phyloP scores from a whole-genome alignment of 2,888 invertebrate species.

The Nymphalis c-album region DNA sequence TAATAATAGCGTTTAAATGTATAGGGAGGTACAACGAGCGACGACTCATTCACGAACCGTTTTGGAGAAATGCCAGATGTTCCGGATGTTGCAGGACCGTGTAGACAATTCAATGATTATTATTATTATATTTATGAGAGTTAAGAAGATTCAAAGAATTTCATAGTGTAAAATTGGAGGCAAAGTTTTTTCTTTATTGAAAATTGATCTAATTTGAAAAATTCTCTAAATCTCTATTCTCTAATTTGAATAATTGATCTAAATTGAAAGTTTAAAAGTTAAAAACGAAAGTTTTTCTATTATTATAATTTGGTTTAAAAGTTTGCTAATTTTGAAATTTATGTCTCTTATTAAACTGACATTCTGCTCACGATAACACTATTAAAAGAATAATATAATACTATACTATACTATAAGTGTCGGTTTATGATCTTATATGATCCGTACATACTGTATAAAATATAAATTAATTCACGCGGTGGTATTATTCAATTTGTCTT shows the following conservation, averaged over 20 bases:
- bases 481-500: too few species aligned
- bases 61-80: conserved; percentile 29
- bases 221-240: too few species aligned
- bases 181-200: background rate
- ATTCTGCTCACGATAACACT: too few species aligned
- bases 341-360: too few species aligned
- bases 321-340: too few species aligned
- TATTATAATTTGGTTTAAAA: background rate
- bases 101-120: conserved; percentile 33
- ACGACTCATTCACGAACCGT: conserved; percentile 22
- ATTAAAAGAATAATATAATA: too few species aligned
- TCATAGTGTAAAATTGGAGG: background rate
- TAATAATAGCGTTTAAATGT: conserved; percentile 16
- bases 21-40: conserved; percentile 13
- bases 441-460: too few species aligned
- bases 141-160: background rate
- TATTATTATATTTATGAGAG: conserved; percentile 23
- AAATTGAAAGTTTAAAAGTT: background rate
- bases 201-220: too few species aligned
- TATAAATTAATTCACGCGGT: too few species aligned
- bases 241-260: too few species aligned
- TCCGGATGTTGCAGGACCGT: conserved; percentile 25
- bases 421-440: too few species aligned
- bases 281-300: background rate
- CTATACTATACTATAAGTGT: too few species aligned